Base-by-base conservation (phyloP, 2,888 invertebrate genomes). In the Iselma pallidipennis region DNA sequence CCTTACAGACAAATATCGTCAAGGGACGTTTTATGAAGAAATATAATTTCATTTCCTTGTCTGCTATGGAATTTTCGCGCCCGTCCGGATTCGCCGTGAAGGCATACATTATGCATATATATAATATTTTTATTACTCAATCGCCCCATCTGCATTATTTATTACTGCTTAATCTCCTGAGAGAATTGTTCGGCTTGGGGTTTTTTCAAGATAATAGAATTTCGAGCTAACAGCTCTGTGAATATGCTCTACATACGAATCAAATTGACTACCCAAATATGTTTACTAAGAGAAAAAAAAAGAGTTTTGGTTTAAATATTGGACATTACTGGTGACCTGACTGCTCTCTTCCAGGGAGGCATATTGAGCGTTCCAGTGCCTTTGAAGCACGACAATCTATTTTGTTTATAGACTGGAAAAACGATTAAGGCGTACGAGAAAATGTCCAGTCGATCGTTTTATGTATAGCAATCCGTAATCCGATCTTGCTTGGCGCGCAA, bases 41-140 rank as follows among this genome's bases (percentile, higher is more conserved):
- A 76, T 75, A 74, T 77, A 75, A 77, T 76, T 77, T 75, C 74
- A 75, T 76, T 76, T 74, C 69, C 69, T 67, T 69, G 70, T 68
- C 69, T 72, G 67, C 71, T 71, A 73, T 66, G 74, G 70, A 69
- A 71, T 71, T 71, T 71, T 74, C 69, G 68, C 64, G 66, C 63
- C 63, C 60, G 70, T 66, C 66, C 69, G 63, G 69, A 70, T 68
- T 71, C 74, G 68, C 72, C 68, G 14, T 9, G 33, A 71, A 68
- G 64, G 73, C 74, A 74, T 73, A 42, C 67, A 74, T 72, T 76
- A 73, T 74, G 75, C 75, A 76, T 76, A 71, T 66, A 68, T 74
- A 74, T 76, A 76, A 70, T 70, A n/a, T 42, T 70, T 72, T 74
- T 76, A 74, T 71, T 70, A 64, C 73, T 64, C 67, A 66, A 72